Evolutionary conservation across 2,797 vertebrate genomes (phyloP).

Genomic region (Chloroceryle amazona): DNA sequence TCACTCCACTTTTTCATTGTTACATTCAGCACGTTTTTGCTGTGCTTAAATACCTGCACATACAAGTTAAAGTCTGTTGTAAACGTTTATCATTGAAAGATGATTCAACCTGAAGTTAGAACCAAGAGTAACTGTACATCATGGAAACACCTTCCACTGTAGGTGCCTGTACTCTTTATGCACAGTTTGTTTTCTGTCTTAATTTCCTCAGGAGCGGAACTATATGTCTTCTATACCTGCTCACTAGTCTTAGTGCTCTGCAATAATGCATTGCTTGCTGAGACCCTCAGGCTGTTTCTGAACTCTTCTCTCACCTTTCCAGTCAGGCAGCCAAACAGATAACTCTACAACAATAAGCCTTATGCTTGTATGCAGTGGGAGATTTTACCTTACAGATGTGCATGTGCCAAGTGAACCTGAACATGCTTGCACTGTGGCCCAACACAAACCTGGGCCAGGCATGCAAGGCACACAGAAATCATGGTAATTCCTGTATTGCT

Average conservation of each 20-base stretch:
- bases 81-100: neutral
- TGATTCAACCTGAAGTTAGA: neutral
- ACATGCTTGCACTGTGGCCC: rapidly evolving
- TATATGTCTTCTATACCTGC: neutral
- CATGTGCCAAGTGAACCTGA: neutral
- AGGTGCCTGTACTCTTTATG: neutral
- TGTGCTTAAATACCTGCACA: neutral
- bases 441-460: neutral
- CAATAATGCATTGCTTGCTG: neutral
- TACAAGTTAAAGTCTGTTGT: neutral
- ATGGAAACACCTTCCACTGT: neutral
- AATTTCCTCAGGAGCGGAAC: neutral
- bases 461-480: neutral
- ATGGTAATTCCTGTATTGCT: neutral
- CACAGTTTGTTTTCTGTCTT: neutral
- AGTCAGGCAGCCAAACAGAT: neutral
- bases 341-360: neutral
- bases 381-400: neutral
- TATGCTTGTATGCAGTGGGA: neutral
- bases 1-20: neutral
- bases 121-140: neutral
- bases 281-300: neutral
- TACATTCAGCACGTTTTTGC: neutral
- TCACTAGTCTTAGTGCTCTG: neutral
- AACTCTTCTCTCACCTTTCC: neutral